Evolutionary conservation across 2,888 invertebrate genomes (phyloP), one percentile per base, ranked within the genome.

Genomic region (Eumacrocentrus americanus): DNA sequence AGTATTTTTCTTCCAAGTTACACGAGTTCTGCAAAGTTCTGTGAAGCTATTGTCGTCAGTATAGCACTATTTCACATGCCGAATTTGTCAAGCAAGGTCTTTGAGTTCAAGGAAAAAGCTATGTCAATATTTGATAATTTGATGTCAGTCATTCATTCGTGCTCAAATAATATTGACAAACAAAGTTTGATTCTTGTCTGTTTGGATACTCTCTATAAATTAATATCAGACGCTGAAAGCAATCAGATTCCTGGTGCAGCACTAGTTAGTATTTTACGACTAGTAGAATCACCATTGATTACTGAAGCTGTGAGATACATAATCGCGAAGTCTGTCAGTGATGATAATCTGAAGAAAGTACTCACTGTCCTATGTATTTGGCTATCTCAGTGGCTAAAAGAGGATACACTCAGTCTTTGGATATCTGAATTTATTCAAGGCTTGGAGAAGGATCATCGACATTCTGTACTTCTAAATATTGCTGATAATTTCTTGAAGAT

Each of bases 291-390:
- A 1, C 40, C 44, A 29, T 63, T 76, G 46, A 82, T 83, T 29
- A 70, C 76, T 5, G 69, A 73, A 56, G 83, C 83, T 2, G 84
- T 84, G 1, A 78, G 83, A 77, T 81, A 82, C 77, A 77, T 83
- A 70, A 58, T 84, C 64, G 80, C 80, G 9, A 79, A 77, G 1
- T 81, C 82, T 7, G 64, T 64, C 2, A 79, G 74, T 0, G 85
- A 85, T 9, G 82, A 83, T 0, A 86, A 86, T 34, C 82, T 90
- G 6, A 83, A 86, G 14, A 84, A 86, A 50, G 88, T 89, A 0
- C 81, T 91, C 2, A 83, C 83, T 16, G 84, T 88, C 47, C 81
- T 92, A 1, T 90, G 89, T 71, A 81, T 81, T n/a, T 91, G 91
- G 91, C 77, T 90, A 57, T 82, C 84, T 1, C 83, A 84, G 56